These are phyloP conservation scores for Horisme vitalbata DNA, from an alignment of 2,888 invertebrate genomes.

Conservation along the genomic window DNA sequence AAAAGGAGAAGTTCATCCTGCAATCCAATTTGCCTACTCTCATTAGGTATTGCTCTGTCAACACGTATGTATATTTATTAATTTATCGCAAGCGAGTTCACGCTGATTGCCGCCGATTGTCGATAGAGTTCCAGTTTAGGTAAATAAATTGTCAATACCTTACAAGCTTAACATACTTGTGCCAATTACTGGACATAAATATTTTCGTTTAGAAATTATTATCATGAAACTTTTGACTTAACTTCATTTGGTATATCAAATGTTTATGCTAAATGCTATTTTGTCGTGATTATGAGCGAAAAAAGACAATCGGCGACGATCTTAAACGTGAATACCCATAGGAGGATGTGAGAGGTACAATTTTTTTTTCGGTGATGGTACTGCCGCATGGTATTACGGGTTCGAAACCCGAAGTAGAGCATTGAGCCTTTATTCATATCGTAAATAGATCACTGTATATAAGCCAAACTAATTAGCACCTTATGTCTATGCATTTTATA, in stretches of 20 bases:
- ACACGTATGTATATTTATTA: constrained; percentile 34
- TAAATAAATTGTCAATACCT: too few species aligned
- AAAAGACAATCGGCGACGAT: constrained; percentile 1
- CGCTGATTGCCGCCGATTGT: constrained; percentile 12
- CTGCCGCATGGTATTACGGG: constrained; percentile 9
- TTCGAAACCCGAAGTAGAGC: constrained; percentile 5
- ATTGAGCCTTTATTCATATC: constrained; percentile 3
- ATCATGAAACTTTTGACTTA: too few species aligned
- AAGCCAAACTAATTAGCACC: constrained; percentile 11
- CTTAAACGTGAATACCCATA: constrained; percentile 2
- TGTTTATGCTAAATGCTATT: too few species aligned
- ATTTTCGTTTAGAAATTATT: too few species aligned
- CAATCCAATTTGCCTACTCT: constrained; percentile 91
- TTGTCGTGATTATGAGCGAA: too few species aligned
- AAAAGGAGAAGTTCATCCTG: constrained; percentile 91
- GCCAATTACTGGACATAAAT: too few species aligned
- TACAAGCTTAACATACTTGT: too few species aligned
- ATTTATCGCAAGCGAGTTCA: constrained; percentile 3
- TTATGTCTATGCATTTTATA: background rate
- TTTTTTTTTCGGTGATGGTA: constrained; percentile 28
- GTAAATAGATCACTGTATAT: background rate
- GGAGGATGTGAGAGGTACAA: constrained; percentile 20
- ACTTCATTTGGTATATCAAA: too few species aligned
- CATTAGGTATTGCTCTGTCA: constrained; percentile 70
- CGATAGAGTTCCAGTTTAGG: background rate